Evolutionary conservation across 2,797 vertebrate species (phyloP), one percentile per base, ranked within the genome.

Genomic region (Apogon talboti): DNA sequence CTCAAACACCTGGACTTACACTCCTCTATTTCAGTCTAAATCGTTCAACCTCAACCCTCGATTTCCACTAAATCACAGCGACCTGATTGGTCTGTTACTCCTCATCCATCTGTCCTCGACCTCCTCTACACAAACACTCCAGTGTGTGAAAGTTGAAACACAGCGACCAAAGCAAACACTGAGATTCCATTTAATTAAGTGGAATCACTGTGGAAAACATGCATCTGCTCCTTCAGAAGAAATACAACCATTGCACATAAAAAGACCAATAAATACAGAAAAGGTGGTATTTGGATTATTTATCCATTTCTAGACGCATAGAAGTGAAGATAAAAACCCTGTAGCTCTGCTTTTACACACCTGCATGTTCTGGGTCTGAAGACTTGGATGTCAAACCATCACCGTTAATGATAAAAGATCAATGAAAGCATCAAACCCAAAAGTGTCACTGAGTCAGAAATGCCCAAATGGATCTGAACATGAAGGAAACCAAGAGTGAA

Each of bases 401-500:
- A n/a, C n/a, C n/a, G n/a, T n/a, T n/a, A n/a, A n/a, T n/a, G n/a
- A 40, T 19, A 58, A 16, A 48, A 30, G 0, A 47, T 21, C 7
- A 13, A 55, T 33, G 11, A 13, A 50, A 7, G 55, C 0, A 28
- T 14, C 6, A n/a, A 24, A 24, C 45, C 11, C 43, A 40, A 55
- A 38, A 47, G 40, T n/a, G 47, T 46, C 80, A 82, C 71, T 77
- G 81, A 87, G 78, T 38, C 62, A 71, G 46, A 88, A 24, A 87
- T 50, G 82, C 66, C 81, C 74, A 80, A 61, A 48, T 57, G 66
- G 11, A 2, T 16, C 15, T 12, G 41, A 19, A 57, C 44, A 66
- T 3, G 0, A 21, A 24, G 21, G 21, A 5, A 24, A 24, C 21
- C n/a, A n/a, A n/a, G n/a, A n/a, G n/a, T n/a, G n/a, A n/a, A 59